Evolutionary conservation across 2,113 vertebrate species (phyloP).

Genomic region (Notechis scutatus): DNA sequence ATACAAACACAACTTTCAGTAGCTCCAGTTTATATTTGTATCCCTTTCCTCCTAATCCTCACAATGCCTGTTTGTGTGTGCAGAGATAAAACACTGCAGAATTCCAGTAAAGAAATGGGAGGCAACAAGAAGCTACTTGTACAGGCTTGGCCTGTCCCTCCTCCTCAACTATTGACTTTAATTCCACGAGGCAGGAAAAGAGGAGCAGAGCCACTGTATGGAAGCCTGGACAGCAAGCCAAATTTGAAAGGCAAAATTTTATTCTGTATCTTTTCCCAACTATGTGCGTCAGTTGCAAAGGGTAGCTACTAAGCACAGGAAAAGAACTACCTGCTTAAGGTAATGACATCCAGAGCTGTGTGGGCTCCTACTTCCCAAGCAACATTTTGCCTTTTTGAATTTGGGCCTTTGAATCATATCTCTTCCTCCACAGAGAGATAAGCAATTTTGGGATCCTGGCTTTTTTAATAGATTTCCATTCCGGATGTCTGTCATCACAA

Average conservation of each 20-base stretch:
- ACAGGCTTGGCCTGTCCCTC: neutral
- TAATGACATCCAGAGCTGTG: neutral
- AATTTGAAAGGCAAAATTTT: neutral
- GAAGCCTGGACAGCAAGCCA: neutral
- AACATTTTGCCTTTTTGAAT: neutral
- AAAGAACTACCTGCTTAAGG: neutral
- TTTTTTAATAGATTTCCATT: neutral
- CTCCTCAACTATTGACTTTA: neutral
- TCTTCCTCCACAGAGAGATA: neutral
- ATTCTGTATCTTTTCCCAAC: neutral
- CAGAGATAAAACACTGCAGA: neutral
- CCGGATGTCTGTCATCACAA: neutral
- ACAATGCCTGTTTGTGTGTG: too few species aligned
- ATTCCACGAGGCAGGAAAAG: neutral
- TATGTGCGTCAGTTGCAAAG: neutral
- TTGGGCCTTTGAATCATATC: neutral
- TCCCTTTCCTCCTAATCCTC: too few species aligned
- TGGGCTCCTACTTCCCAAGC: neutral
- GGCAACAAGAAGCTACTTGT: neutral
- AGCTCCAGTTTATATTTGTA: neutral
- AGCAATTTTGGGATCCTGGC: neutral
- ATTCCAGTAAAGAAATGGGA: neutral
- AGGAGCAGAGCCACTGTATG: neutral
- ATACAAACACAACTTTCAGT: neutral
- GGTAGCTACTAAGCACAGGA: neutral